Evolutionary conservation across 1,140 invertebrate genomes (phyloP).

Genomic region (Penaeus vannamei): DNA sequence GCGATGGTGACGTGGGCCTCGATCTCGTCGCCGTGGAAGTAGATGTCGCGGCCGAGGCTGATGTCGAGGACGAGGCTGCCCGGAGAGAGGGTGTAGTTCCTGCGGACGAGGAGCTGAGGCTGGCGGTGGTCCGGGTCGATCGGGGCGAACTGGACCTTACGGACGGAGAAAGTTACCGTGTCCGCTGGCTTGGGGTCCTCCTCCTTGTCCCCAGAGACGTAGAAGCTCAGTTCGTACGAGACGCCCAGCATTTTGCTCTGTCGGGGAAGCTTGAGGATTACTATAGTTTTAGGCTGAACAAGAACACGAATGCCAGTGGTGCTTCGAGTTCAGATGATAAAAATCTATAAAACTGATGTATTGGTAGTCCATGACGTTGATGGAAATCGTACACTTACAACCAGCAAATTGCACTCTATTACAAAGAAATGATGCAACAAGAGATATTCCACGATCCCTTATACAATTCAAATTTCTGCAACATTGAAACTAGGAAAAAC

Average conservation of each 20-base stretch:
- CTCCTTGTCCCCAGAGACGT: conserved; percentile 85
- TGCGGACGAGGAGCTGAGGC: conserved; percentile 89
- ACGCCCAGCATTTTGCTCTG: conserved; percentile 91
- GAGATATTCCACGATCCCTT: too few species aligned
- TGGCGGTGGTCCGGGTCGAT: conserved; percentile 80
- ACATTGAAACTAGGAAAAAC: too few species aligned
- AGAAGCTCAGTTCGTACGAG: conserved; percentile 88
- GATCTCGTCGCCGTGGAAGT: conserved; percentile 95
- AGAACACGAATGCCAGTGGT: background rate
- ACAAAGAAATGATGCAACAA: too few species aligned
- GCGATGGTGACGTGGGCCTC: conserved; percentile 86
- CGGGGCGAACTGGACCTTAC: conserved; percentile 81
- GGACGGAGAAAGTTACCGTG: conserved; percentile 75
- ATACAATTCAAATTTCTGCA: too few species aligned
- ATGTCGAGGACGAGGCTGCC: conserved; percentile 92
- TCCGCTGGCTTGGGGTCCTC: conserved; percentile 89
- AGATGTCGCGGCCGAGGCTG: conserved; percentile 95
- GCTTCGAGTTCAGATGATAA: too few species aligned
- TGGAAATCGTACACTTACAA: too few species aligned
- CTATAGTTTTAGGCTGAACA: background rate
- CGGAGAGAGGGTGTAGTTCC: conserved; percentile 86
- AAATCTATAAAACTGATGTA: too few species aligned
- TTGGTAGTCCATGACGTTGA: too few species aligned
- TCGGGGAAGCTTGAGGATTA: background rate
- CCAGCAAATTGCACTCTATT: too few species aligned